Percentiles rank a stretch among this genome's conserved stretches.
Evolutionary conservation across 2,888 invertebrate species (phyloP).

Genomic region (Deilephila porcellus): DNA sequence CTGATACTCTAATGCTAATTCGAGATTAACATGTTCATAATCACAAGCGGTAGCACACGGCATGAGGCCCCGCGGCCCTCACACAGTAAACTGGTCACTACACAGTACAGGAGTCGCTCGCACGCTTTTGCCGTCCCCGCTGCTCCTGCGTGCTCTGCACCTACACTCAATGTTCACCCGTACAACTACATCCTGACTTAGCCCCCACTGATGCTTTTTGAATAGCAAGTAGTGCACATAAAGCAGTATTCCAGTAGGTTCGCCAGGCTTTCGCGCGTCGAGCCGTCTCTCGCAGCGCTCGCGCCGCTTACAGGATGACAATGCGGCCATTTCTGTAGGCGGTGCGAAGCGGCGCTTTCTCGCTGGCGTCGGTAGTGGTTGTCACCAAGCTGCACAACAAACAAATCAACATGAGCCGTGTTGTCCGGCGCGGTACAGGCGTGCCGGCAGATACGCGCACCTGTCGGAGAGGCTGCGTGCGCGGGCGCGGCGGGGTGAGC

Average conservation of each 20-base stretch:
- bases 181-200: no score
- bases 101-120: no score
- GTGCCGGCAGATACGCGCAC: constrained; percentile 21
- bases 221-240: no score
- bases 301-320: constrained; percentile 48
- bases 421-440: background rate
- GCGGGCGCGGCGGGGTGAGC: constrained; percentile 32
- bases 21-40: background rate
- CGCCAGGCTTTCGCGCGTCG: background rate
- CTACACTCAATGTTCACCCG: no score
- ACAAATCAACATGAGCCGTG: background rate
- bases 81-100: no score
- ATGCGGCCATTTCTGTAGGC: constrained; percentile 58
- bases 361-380: constrained; percentile 39
- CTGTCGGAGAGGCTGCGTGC: constrained; percentile 30
- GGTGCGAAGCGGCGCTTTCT: constrained; percentile 52
- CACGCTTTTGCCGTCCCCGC: no score
- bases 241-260: no score
- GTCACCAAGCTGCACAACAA: constrained; percentile 27
- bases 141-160: no score
- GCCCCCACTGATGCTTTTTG: no score
- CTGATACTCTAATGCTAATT: background rate
- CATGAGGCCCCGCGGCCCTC: background rate
- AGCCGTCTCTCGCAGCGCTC: background rate
- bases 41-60: background rate